Base-by-base conservation (phyloP, 2,888 invertebrate genomes). In the Drosophila recens region DNA sequence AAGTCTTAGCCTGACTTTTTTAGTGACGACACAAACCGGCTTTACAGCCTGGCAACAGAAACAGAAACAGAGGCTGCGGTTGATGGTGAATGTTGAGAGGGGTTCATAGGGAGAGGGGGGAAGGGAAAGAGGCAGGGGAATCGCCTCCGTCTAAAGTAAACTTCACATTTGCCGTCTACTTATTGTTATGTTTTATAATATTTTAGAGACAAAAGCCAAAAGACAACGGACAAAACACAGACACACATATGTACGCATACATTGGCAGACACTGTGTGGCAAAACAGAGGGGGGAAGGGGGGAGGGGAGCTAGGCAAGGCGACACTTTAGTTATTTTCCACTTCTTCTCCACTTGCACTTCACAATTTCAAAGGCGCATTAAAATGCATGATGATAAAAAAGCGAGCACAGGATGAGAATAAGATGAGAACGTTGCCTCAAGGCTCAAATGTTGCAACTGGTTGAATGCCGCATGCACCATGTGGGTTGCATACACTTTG, bases 111-210 rank as follows among this genome's bases (percentile, higher is more conserved):
- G 27, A 8, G 15, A 5, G n/a, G 23, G 20, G 15, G 13, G 51
- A 9, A 17, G 59, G 9, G n/a, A 9, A 2, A 0, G 10, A 42
- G 8, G 15, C 42, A 10, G 43, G 48, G 52, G 68, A 30, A 57
- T 45, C 20, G 66, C 42, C 65, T 59, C 34, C 49, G 30, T 36
- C 61, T 34, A 11, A 74, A 74, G 75, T 73, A 79, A 75, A 75
- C 75, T 75, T 87, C 75, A 84, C 83, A 79, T 87, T 87, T 82
- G 75, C 80, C 82, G 79, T 80, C 80, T 82, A 85, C 86, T 87
- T 84, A 87, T 84, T 87, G 88, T 84, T 87, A 84, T 87, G 84
- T 85, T 87, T 84, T 84, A 84, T 84, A 84, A 87, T 87, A 85
- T 85, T 85, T 80, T 70, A 79, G 67, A 82, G 82, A 84, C 87